phyloP scores from a whole-genome alignment of 2,888 invertebrate genomes.

The Tetranychus piercei region DNA sequence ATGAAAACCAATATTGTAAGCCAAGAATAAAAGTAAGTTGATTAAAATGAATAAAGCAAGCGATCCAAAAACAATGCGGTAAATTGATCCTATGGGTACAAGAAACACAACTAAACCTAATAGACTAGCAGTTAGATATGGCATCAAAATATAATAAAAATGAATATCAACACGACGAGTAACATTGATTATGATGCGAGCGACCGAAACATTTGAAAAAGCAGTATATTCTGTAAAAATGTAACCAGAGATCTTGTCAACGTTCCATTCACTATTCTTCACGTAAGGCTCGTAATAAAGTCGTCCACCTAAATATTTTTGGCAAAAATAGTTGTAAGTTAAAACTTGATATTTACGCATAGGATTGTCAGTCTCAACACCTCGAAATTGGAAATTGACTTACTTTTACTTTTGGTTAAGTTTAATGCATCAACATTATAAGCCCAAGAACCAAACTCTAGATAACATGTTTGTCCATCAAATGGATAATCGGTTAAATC shows the following conservation, averaged over 20 bases:
- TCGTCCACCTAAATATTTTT: background rate
- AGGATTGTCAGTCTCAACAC: too few relatives aligned
- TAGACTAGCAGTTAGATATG: slow-evolving; percentile 9
- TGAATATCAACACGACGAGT: background rate
- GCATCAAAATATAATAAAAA: background rate
- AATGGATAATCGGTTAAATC: slow-evolving; percentile 10
- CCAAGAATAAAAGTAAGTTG: background rate
- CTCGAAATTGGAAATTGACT: background rate
- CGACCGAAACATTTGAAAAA: background rate
- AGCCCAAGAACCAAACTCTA: background rate
- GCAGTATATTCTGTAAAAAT: background rate
- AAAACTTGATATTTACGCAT: too few relatives aligned
- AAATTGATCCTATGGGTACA: background rate
- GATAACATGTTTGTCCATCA: background rate
- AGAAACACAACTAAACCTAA: slow-evolving; percentile 1
- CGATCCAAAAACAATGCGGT: background rate
- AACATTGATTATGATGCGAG: background rate
- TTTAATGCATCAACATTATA: background rate
- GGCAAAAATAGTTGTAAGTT: too few relatives aligned
- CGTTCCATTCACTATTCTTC: slow-evolving; percentile 3
- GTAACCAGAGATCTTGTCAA: background rate
- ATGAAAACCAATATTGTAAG: slow-evolving; percentile 7
- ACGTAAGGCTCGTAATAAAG: background rate
- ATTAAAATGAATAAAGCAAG: slow-evolving; percentile 12
- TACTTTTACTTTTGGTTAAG: background rate